Base-by-base conservation (phyloP, 2,113 vertebrate genomes). In the Corydoras maculifer region DNA sequence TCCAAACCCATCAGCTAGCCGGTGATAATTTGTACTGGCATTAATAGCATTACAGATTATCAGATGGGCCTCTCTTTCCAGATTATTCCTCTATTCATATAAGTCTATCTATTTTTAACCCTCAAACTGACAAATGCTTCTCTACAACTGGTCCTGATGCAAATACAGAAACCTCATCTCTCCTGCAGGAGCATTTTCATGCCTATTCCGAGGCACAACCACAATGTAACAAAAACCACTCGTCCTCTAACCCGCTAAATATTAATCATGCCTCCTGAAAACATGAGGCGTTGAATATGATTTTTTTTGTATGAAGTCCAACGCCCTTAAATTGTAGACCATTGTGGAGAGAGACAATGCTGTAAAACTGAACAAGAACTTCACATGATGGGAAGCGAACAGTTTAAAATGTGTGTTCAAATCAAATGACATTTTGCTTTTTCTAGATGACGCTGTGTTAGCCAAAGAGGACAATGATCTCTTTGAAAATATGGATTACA, bases 401-500 rank as follows among this genome's bases (percentile, higher is more conserved):
- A 85, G 73, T 71, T 80, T 86, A 83, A 86, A 85, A 78, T 53
- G 69, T 88, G 84, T 87, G 84, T 86, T 87, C 85, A 86, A 80
- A 80, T 77, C 70, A 79, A 78, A 74, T 87, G 82, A 87, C 87
- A 84, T 85, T 84, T 89, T 88, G 86, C 85, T 90, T 90, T 73
- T 90, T 91, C 86, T 90, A 88, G 88, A 86, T 88, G 86, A 90
- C 84, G 88, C 89, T 90, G 87, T 88, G 87, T 89, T 89, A 89
- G 88, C 89, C 90, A 91, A 90, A 91, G 90, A 91, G 90, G 84
- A 88, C 80, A 74, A 80, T 78, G 83, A 87, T 88, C 90, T 90
- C 89, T 90, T 90, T 91, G 89, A 90, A 89, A 68, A 68, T 55
- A 68, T 88, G 87, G 89, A 90, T 89, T 89, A 89, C 88, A 88